A percentile compares a stretch with the other conserved stretches of the same genome.
Conservation (phyloP, 2,797 vertebrate species). For the Tadarida brasiliensis region DNA sequence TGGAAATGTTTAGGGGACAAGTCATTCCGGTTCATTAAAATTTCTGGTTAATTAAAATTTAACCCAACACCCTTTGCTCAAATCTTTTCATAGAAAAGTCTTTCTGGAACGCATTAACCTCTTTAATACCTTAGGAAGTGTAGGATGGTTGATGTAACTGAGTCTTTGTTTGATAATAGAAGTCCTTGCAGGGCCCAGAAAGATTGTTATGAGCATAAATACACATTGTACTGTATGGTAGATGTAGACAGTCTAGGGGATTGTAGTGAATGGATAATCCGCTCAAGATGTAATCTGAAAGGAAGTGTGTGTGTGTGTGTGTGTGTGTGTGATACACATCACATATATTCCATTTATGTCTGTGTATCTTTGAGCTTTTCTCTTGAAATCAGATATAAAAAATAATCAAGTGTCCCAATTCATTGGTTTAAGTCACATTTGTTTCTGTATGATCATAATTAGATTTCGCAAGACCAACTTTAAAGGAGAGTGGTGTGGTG, state of each 20-base stretch:
- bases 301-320: background rate
- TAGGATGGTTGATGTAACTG: background rate
- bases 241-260: background rate
- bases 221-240: background rate
- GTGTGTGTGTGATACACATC: background rate
- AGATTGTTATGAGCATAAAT: constrained; percentile 15
- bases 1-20: constrained; percentile 31
- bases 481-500: background rate
- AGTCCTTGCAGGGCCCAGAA: background rate
- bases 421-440: background rate
- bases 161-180: constrained; percentile 5
- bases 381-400: constrained; percentile 55
- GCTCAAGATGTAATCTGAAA: background rate
- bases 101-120: constrained; percentile 43
- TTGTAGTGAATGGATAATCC: background rate
- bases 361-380: background rate
- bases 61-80: constrained; percentile 61
- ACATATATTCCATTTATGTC: background rate
- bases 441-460: background rate
- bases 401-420: background rate
- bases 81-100: constrained; percentile 61
- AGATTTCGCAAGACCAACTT: background rate
- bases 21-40: constrained; percentile 62
- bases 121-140: constrained; percentile 18
- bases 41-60: constrained; percentile 76